Conservation (phyloP, 2,797 vertebrate species). For the Lophius americanus region DNA sequence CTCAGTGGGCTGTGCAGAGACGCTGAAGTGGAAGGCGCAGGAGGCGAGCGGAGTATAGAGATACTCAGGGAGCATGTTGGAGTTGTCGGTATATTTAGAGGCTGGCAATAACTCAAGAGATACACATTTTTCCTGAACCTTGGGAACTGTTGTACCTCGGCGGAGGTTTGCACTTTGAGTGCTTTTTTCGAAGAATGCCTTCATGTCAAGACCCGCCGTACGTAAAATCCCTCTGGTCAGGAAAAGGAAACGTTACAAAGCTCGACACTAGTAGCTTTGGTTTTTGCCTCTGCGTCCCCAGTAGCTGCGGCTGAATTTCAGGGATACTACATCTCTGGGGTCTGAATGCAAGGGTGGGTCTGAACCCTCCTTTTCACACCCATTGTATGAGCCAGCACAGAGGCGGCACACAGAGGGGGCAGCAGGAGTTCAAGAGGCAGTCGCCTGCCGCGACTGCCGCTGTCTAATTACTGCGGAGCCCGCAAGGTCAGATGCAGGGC, state of each 20-base stretch:
- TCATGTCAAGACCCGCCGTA: slow-evolving; percentile 18
- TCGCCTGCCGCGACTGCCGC: slow-evolving; percentile 84
- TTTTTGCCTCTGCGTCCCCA: slow-evolving; percentile 18
- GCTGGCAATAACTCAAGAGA: no score
- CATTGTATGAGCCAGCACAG: slow-evolving; percentile 72
- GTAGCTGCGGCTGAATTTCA: slow-evolving; percentile 53
- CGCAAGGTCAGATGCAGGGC: slow-evolving; percentile 86
- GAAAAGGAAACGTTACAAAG: slow-evolving; percentile 29
- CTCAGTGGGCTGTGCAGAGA: no score
- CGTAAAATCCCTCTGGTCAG: slow-evolving; percentile 31
- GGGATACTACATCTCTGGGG: slow-evolving; percentile 59
- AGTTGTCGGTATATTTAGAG: no score
- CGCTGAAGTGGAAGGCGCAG: no score
- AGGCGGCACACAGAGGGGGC: slow-evolving; percentile 74
- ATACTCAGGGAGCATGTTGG: no score
- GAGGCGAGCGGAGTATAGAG: no score
- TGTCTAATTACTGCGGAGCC: slow-evolving; percentile 88
- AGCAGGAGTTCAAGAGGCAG: slow-evolving; percentile 86
- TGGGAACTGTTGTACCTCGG: no score
- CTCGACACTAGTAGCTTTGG: slow-evolving; percentile 34
- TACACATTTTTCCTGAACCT: no score
- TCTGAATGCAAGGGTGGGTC: slow-evolving; percentile 70
- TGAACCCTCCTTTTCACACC: slow-evolving; percentile 73
- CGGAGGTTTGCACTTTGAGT: no score
- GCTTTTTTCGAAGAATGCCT: slow-evolving; percentile 20